Percentiles rank a stretch among this genome's conserved stretches.
Evolutionary conservation across 2,888 invertebrate genomes (phyloP).

Genomic region (Dryobota labecula): DNA sequence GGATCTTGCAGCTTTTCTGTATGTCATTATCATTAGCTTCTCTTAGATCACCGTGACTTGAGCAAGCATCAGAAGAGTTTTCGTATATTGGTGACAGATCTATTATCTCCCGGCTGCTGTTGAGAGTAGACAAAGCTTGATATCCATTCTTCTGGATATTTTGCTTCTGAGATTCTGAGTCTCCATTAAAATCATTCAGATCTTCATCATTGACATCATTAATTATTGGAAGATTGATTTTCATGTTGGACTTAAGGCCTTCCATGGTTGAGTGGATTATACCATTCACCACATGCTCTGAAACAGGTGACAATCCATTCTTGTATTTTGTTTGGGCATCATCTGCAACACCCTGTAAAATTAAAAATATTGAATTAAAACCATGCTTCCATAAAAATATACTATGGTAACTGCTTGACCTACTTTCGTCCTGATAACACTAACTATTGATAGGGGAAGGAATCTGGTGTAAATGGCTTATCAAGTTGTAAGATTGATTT

Average conservation of each 20-base stretch:
- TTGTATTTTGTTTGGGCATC: conserved; percentile 85
- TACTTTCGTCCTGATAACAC: conserved; percentile 18
- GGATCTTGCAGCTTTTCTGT: conserved; percentile 79
- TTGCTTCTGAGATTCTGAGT: conserved; percentile 69
- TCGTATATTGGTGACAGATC: conserved; percentile 89
- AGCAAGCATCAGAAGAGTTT: conserved; percentile 89
- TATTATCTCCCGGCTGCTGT: conserved; percentile 85
- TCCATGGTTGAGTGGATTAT: conserved; percentile 87
- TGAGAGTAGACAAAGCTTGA: conserved; percentile 79
- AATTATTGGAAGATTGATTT: conserved; percentile 87
- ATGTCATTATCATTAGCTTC: conserved; percentile 82
- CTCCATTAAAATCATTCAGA: conserved; percentile 75
- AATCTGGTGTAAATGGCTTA: neutral
- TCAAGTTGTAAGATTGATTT: neutral
- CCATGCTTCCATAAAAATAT: neutral
- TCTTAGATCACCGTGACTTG: conserved; percentile 86
- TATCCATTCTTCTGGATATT: conserved; percentile 83
- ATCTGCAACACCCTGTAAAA: conserved; percentile 83
- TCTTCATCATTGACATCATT: conserved; percentile 90
- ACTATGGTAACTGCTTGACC: conserved; percentile 61
- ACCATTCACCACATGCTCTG: conserved; percentile 85
- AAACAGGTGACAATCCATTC: conserved; percentile 86
- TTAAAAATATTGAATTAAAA: conserved; percentile 10
- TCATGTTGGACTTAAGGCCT: conserved; percentile 86
- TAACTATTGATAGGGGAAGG: neutral